phyloP scores from a whole-genome alignment of 2,888 invertebrate genomes.

The Agonopterix heracliana region DNA sequence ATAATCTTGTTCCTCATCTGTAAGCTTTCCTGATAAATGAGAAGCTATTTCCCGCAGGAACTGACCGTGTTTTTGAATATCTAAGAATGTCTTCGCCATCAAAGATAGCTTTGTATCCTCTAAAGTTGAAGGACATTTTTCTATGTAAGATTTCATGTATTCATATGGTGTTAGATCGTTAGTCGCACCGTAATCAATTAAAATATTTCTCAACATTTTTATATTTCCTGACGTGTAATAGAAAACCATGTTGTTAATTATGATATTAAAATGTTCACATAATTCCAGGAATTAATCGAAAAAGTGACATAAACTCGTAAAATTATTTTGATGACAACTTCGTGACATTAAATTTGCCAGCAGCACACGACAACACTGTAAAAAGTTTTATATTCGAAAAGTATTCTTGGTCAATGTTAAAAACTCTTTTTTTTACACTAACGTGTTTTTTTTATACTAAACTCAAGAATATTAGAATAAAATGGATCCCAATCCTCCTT shows the following conservation, averaged over 20 bases:
- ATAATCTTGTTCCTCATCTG: slow-evolving; percentile 48
- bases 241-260: slow-evolving; percentile 53
- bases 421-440: too few relatives aligned
- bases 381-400: background rate
- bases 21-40: slow-evolving; percentile 41
- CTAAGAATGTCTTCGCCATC: slow-evolving; percentile 56
- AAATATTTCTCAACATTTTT: slow-evolving; percentile 50
- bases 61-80: slow-evolving; percentile 45
- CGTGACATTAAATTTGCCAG: background rate
- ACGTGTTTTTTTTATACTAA: too few relatives aligned
- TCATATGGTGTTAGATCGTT: slow-evolving; percentile 49
- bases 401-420: too few relatives aligned
- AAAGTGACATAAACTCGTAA: slow-evolving; percentile 36
- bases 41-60: slow-evolving; percentile 43
- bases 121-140: slow-evolving; percentile 47
- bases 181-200: slow-evolving; percentile 39
- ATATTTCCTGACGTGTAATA: slow-evolving; percentile 59
- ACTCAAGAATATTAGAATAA: too few relatives aligned
- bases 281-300: slow-evolving; percentile 31
- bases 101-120: slow-evolving; percentile 55
- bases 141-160: slow-evolving; percentile 55
- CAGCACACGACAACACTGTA: background rate
- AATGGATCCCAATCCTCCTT: too few relatives aligned
- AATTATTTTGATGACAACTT: slow-evolving; percentile 35
- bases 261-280: slow-evolving; percentile 15